phyloP scores from a whole-genome alignment of 2,888 invertebrate genomes.

The Hoplodrina blanda region DNA sequence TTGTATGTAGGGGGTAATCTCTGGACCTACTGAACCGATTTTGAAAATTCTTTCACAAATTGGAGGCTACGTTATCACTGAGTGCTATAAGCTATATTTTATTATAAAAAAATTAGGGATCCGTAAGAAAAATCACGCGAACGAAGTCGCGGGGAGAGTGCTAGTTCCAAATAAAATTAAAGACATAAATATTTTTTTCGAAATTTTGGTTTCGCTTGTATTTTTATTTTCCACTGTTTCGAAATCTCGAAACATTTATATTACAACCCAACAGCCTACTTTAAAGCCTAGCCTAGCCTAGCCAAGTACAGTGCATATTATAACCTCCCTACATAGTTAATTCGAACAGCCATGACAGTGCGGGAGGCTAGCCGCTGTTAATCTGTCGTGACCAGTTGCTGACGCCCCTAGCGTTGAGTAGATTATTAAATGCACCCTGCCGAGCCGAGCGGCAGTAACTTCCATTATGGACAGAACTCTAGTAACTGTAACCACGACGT shows the following conservation, averaged over 20 bases:
- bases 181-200: too few relatives aligned
- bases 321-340: constrained; percentile 29
- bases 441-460: constrained; percentile 62
- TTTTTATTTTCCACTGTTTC: not conserved
- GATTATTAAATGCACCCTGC: constrained; percentile 88
- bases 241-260: not conserved
- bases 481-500: constrained; percentile 44
- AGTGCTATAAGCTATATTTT: too few relatives aligned
- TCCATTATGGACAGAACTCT: constrained; percentile 46
- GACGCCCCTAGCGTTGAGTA: constrained; percentile 72
- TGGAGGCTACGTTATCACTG: too few relatives aligned
- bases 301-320: constrained; percentile 2
- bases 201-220: too few relatives aligned
- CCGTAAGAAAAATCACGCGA: too few relatives aligned
- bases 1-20: too few relatives aligned
- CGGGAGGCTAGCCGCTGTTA: constrained; percentile 35
- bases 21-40: too few relatives aligned
- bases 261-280: not conserved
- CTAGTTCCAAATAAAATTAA: too few relatives aligned
- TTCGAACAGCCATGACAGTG: constrained; percentile 30
- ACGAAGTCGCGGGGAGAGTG: too few relatives aligned
- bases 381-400: constrained; percentile 58
- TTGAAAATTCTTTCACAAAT: too few relatives aligned
- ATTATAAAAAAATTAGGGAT: too few relatives aligned
- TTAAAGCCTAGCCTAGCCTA: not conserved